Evolutionary conservation across 1,140 invertebrate genomes (phyloP).

Genomic region (Phymastichus coffea): DNA sequence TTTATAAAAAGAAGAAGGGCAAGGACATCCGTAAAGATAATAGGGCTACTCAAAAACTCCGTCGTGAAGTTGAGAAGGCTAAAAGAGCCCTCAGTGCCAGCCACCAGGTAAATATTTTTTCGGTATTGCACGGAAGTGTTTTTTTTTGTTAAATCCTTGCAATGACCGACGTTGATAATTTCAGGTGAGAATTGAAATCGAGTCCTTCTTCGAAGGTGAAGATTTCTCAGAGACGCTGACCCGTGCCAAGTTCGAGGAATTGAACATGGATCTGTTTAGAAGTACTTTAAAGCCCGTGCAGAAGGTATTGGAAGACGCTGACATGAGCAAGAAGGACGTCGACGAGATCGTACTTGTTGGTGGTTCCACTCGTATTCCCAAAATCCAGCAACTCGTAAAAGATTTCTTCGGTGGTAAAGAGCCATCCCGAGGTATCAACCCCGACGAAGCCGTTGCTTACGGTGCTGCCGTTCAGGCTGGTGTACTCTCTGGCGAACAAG

Average conservation of each 20-base stretch:
- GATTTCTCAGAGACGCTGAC: conserved; percentile 99
- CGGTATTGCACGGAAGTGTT: too few species aligned
- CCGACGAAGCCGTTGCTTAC: conserved; percentile 97
- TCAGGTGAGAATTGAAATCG: conserved; percentile 93
- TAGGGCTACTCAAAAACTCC: conserved; percentile 92
- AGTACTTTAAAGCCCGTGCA: conserved; percentile 99
- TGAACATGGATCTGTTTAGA: conserved; percentile 99
- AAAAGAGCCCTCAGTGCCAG: conserved; percentile 94
- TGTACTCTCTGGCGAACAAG: conserved; percentile 85
- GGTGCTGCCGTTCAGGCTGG: conserved; percentile 99
- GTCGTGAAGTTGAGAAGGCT: conserved; percentile 96
- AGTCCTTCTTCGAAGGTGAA: conserved; percentile 98
- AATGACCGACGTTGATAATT: background rate
- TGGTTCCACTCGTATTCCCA: conserved; percentile 98
- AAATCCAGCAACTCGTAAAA: conserved; percentile 97
- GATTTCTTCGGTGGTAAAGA: conserved; percentile 99
- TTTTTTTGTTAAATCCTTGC: background rate
- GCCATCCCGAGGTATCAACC: conserved; percentile 96
- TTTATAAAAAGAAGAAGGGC: conserved; percentile 99
- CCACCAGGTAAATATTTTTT: conserved; percentile 68
- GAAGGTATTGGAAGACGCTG: conserved; percentile 96
- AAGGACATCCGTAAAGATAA: conserved; percentile 96
- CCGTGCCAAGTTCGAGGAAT: conserved; percentile 98
- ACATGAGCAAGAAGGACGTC: conserved; percentile 98
- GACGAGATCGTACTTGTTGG: conserved; percentile 99